These are phyloP conservation scores for Lottia scabra DNA, from an alignment of 2,888 invertebrate genomes.

Conservation along the genomic window DNA sequence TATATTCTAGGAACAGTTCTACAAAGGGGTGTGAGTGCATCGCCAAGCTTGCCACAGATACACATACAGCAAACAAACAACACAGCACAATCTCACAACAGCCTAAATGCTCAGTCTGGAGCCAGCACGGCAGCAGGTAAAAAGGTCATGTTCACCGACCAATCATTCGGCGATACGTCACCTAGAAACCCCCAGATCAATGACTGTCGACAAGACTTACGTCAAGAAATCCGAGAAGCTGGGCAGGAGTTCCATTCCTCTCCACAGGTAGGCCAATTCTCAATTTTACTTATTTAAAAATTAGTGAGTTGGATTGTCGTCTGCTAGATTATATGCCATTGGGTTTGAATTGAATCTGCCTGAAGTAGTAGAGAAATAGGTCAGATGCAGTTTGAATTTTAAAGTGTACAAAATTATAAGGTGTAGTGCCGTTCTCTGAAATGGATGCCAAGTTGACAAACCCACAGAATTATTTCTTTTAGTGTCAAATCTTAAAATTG, in stretches of 20 bases:
- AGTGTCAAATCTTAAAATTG: too few relatives aligned
- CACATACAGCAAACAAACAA: conserved; percentile 36
- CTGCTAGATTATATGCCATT: too few relatives aligned
- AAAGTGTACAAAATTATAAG: too few relatives aligned
- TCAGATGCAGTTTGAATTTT: too few relatives aligned
- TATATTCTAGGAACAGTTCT: conserved; percentile 4
- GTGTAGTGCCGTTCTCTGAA: too few relatives aligned
- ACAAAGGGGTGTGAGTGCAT: conserved; percentile 36
- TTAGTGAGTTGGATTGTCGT: too few relatives aligned
- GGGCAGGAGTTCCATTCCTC: not conserved
- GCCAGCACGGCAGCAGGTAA: not conserved
- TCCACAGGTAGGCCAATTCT: not conserved
- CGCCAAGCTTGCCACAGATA: conserved; percentile 38
- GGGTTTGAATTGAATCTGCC: too few relatives aligned
- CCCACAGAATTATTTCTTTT: too few relatives aligned
- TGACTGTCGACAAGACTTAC: not conserved
- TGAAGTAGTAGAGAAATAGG: too few relatives aligned
- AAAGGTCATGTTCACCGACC: not conserved
- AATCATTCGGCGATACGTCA: not conserved
- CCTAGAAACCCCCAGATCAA: not conserved
- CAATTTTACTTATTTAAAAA: too few relatives aligned
- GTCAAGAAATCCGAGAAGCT: not conserved
- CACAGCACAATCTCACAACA: conserved; percentile 32
- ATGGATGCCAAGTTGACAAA: too few relatives aligned
- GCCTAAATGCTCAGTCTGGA: conserved; percentile 6